Percentiles rank a stretch among this genome's conserved stretches.
phyloP scores from a whole-genome alignment of 1,140 invertebrate genomes.

The Ostrea edulis region DNA sequence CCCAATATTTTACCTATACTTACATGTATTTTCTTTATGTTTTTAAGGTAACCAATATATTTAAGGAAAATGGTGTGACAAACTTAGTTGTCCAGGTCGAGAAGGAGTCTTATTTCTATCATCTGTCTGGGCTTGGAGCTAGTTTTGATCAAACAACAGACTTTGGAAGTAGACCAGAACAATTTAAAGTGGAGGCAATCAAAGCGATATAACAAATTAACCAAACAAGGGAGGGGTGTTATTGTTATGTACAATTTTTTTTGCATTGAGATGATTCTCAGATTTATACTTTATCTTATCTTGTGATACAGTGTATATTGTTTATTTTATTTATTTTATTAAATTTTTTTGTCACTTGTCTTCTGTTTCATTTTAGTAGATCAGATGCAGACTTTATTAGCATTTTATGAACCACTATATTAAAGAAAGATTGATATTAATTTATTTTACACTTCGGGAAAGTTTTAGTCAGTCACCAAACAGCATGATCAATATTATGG shows the following conservation, averaged over 20 bases:
- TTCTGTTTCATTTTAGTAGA: neutral
- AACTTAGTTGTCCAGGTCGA: conserved; percentile 79
- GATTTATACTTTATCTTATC: neutral
- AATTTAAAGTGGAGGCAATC: neutral
- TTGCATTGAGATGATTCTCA: neutral
- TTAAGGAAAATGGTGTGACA: conserved; percentile 77
- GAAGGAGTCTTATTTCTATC: conserved; percentile 79
- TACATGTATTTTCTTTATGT: neutral
- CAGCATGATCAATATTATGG: too few relatives aligned
- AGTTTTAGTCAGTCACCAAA: too few relatives aligned
- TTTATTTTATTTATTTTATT: neutral
- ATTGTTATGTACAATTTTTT: neutral
- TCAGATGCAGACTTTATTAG: neutral
- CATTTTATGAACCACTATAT: neutral
- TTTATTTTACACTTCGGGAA: too few relatives aligned
- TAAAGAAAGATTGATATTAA: too few relatives aligned
- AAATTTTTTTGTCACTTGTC: neutral
- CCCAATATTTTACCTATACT: too few relatives aligned
- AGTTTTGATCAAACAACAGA: conserved; percentile 65
- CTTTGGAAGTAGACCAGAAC: conserved; percentile 21
- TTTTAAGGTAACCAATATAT: neutral
- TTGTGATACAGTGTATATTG: neutral
- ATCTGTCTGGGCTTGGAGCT: conserved; percentile 78
- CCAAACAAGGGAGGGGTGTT: neutral
- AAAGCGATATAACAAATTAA: conserved; percentile 5